These are phyloP conservation scores for Aphelocoma californica DNA, from an alignment of 2,797 vertebrate species.

Conservation along the genomic window DNA sequence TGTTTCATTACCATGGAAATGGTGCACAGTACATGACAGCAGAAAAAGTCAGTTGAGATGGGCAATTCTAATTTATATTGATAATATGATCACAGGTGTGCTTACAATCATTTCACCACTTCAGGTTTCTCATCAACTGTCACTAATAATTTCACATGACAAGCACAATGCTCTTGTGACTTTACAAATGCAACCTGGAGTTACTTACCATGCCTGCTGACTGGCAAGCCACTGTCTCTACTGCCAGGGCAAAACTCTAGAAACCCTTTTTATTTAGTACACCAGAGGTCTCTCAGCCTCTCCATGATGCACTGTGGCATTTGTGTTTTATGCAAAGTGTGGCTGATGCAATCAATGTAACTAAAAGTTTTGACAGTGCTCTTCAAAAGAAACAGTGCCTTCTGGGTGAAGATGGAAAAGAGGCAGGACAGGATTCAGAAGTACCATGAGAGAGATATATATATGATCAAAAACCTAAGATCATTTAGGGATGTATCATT, in stretches of 20 bases:
- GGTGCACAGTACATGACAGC: slow-evolving; percentile 15
- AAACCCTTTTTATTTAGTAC: not conserved
- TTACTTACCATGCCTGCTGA: not conserved
- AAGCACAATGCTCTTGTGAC: slow-evolving; percentile 37
- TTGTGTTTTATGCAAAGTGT: not conserved
- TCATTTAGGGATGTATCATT: not conserved
- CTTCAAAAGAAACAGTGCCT: not conserved
- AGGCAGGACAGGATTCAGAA: not conserved
- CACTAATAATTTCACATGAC: slow-evolving; percentile 65
- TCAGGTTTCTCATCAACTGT: slow-evolving; percentile 57
- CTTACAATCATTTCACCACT: slow-evolving; percentile 67
- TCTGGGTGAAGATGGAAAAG: not conserved
- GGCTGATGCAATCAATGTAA: not conserved
- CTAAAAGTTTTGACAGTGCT: not conserved
- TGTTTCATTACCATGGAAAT: slow-evolving; percentile 59
- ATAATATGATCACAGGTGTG: slow-evolving; percentile 66
- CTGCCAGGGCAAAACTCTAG: not conserved
- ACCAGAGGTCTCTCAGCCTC: not conserved
- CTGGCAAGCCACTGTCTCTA: not conserved
- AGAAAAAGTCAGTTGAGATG: slow-evolving; percentile 31
- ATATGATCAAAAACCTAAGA: not conserved
- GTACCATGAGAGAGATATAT: not conserved
- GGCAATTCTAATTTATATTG: slow-evolving; percentile 70
- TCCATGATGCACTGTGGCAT: not conserved
- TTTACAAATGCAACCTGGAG: not conserved